Conservation (phyloP, 2,888 invertebrate species). For the Cephus runcator region DNA sequence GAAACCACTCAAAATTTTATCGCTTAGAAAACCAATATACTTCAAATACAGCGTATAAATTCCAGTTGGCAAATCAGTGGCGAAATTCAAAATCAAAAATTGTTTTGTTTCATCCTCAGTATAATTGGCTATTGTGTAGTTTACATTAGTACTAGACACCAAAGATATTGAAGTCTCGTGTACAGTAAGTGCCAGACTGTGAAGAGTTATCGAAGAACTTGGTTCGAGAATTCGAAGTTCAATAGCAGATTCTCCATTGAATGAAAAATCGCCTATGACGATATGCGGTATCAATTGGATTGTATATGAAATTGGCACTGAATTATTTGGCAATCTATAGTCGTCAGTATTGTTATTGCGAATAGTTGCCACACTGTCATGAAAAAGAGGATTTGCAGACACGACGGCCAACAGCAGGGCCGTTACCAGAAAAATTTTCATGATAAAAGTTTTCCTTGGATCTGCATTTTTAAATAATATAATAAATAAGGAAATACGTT, state of each 20-base stretch:
- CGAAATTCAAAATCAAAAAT: constrained; percentile 33
- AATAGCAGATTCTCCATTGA: constrained; percentile 5
- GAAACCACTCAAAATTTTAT: constrained; percentile 70
- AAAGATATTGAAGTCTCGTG: constrained; percentile 54
- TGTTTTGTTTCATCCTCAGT: constrained; percentile 37
- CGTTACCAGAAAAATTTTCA: too few relatives aligned
- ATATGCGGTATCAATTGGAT: neutral
- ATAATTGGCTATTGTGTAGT: neutral
- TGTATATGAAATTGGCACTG: constrained; percentile 1
- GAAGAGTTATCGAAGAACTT: neutral
- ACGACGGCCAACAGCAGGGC: too few relatives aligned
- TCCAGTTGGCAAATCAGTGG: constrained; percentile 49
- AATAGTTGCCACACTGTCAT: too few relatives aligned
- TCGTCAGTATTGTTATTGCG: neutral
- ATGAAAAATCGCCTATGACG: too few relatives aligned
- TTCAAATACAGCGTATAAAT: constrained; percentile 71
- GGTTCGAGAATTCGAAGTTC: neutral
- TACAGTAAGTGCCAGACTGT: neutral
- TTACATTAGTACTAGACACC: too few relatives aligned
- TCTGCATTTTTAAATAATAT: too few relatives aligned
- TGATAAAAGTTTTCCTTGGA: too few relatives aligned
- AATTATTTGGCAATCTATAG: constrained; percentile 8
- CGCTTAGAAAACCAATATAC: constrained; percentile 72
- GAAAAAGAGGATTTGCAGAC: too few relatives aligned
- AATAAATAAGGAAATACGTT: too few relatives aligned